Percentiles rank a stretch among this genome's conserved stretches.
Evolutionary conservation across 53 echinoderm and acorn worm genomes (phyloP).

Genomic region (Pentamera pediparva): DNA sequence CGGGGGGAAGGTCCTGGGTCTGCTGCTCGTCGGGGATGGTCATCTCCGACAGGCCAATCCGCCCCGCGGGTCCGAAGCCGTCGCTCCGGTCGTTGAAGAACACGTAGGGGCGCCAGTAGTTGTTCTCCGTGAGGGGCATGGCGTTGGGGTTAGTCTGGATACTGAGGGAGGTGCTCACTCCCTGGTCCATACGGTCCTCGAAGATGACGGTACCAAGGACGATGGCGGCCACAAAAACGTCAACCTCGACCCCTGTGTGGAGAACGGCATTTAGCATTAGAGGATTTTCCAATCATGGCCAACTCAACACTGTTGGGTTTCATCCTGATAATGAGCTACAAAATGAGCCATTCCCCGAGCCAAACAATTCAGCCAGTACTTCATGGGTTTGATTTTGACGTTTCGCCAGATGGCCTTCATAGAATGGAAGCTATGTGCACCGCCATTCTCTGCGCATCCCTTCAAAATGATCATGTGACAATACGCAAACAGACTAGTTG

Average conservation of each 20-base stretch:
- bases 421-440: too few relatives aligned
- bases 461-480: too few relatives aligned
- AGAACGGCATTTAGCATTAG: background rate
- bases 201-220: conserved; percentile 6
- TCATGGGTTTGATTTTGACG: too few relatives aligned
- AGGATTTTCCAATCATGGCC: background rate
- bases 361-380: background rate
- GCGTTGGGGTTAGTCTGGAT: conserved; percentile 20
- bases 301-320: too few relatives aligned
- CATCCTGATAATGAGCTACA: too few relatives aligned
- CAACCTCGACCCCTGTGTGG: background rate
- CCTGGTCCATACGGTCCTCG: conserved; percentile 24
- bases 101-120: conserved; percentile 55
- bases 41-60: background rate
- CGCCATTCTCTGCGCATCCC: too few relatives aligned
- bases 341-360: too few relatives aligned
- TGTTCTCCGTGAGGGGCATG: conserved; percentile 19
- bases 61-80: conserved; percentile 27
- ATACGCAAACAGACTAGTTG: too few relatives aligned
- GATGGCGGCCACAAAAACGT: background rate
- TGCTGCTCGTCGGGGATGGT: background rate
- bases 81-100: conserved; percentile 44
- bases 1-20: background rate
- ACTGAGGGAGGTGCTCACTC: background rate
- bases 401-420: too few relatives aligned